Conservation (phyloP, 2,888 invertebrate genomes). For the Psylliodes chrysocephalus region DNA sequence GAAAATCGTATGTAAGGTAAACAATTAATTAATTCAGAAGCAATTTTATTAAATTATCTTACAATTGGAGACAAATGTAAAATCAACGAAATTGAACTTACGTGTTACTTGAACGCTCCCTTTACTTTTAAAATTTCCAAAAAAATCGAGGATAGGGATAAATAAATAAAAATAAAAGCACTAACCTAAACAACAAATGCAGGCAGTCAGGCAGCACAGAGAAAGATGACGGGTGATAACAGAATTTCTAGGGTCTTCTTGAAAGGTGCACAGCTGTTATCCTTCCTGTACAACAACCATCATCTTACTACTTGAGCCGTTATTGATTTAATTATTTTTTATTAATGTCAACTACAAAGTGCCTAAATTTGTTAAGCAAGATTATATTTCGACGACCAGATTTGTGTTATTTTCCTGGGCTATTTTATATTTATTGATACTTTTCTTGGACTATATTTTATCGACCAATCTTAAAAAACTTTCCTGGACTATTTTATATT, state of each 20-base stretch:
- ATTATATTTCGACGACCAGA: not conserved
- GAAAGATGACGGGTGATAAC: constrained; percentile 81
- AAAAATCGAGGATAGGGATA: constrained; percentile 3
- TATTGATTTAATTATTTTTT: constrained; percentile 15
- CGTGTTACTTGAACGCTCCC: no score
- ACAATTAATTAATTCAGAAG: not conserved
- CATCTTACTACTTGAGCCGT: constrained; percentile 63
- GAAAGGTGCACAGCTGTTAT: constrained; percentile 75
- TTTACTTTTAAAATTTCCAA: no score
- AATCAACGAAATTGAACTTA: no score
- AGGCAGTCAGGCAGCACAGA: constrained; percentile 74
- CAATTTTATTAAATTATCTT: not conserved
- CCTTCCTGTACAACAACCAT: constrained; percentile 68
- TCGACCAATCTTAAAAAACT: no score
- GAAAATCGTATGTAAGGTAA: no score
- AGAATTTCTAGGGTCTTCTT: constrained; percentile 80
- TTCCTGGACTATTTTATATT: no score
- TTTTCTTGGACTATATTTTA: no score
- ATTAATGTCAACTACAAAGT: constrained; percentile 12
- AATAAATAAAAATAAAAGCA: constrained; percentile 55
- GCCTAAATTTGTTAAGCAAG: constrained; percentile 12
- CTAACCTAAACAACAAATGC: constrained; percentile 62
- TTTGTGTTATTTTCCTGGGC: no score
- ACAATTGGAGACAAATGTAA: no score
- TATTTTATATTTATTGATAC: no score